A percentile compares a stretch with the other conserved stretches of the same genome.
Evolutionary conservation across 2,113 vertebrate species (phyloP).

Genomic region (Actinemys pallida): DNA sequence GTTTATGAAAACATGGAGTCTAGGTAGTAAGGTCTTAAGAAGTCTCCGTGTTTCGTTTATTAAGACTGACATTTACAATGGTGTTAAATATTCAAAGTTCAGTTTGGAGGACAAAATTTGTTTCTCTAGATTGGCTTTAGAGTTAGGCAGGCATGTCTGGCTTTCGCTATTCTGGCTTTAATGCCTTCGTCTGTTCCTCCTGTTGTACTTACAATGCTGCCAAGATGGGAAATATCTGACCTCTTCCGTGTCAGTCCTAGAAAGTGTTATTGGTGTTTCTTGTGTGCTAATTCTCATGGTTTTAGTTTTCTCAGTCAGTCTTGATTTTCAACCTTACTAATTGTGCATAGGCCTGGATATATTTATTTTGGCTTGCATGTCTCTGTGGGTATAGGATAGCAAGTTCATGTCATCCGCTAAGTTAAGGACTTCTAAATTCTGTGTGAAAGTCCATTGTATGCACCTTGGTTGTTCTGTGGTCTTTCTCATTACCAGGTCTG

Average conservation of each 20-base stretch:
- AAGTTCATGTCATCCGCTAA: background rate
- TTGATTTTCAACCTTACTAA: background rate
- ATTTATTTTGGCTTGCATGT: background rate
- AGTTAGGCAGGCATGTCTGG: background rate
- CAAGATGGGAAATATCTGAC: background rate
- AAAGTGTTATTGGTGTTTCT: background rate
- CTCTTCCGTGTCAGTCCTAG: background rate
- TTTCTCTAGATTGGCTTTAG: background rate
- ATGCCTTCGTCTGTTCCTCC: background rate
- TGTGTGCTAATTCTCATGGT: background rate
- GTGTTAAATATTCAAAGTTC: background rate
- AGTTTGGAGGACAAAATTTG: background rate
- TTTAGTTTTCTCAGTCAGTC: background rate
- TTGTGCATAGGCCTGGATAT: background rate
- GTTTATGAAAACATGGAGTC: background rate
- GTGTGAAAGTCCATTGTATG: background rate
- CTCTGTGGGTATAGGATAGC: background rate
- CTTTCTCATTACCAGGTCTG: background rate
- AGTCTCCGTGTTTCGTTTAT: background rate
- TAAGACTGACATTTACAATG: background rate
- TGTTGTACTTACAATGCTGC: background rate
- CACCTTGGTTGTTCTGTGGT: background rate
- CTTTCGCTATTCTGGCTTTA: background rate
- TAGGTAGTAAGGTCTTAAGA: background rate
- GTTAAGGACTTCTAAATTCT: background rate